Evolutionary conservation across 2,888 invertebrate genomes (phyloP).

Genomic region (Orthosia gracilis): DNA sequence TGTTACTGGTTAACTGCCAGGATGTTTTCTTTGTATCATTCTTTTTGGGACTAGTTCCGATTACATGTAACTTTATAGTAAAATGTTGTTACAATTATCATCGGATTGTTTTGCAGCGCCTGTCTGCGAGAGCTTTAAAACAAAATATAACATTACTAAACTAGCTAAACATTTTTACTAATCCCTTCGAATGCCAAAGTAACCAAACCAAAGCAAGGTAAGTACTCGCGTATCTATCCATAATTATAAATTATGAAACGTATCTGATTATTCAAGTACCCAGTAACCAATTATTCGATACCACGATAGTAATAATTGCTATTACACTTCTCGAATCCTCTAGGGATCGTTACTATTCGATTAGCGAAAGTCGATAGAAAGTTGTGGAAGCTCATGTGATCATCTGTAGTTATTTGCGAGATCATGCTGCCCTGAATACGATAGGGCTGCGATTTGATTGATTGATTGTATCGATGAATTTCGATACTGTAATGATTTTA

Average conservation of each 20-base stretch:
- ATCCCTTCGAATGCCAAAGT: no score
- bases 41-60: no score
- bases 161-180: no score
- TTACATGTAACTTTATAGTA: no score
- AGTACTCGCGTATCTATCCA: neutral
- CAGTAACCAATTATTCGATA: conserved; percentile 57
- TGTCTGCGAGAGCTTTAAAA: no score
- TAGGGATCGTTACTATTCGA: conserved; percentile 64
- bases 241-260: neutral
- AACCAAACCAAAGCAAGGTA: no score
- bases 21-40: no score
- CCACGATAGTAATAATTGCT: conserved; percentile 47
- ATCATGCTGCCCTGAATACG: conserved; percentile 66
- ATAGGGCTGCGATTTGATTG: conserved; percentile 56
- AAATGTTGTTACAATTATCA: no score
- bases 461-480: conserved; percentile 54
- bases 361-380: conserved; percentile 82
- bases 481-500: conserved; percentile 11
- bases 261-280: conserved; percentile 24
- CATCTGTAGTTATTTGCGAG: conserved; percentile 69
- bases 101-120: no score
- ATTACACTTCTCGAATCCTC: conserved; percentile 57
- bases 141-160: no score
- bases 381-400: conserved; percentile 69
- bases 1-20: neutral